Percentiles rank a stretch among this genome's conserved stretches.
These are phyloP conservation scores for Caenorhabditis tropicalis DNA, from an alignment of 1,140 invertebrate genomes.

Conservation along the genomic window DNA sequence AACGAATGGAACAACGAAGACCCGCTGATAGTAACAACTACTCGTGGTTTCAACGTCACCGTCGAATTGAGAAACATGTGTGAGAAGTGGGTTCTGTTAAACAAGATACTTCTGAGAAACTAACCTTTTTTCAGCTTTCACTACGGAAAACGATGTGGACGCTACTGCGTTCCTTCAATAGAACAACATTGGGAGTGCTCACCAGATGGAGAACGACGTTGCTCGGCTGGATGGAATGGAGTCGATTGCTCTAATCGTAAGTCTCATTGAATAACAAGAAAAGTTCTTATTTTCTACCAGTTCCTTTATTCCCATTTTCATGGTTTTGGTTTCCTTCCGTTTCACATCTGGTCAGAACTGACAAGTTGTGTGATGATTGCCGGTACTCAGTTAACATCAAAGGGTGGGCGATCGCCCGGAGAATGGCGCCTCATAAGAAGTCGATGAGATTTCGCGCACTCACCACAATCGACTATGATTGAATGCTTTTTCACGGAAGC, in stretches of 20 bases:
- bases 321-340: background rate
- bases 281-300: background rate
- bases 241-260: background rate
- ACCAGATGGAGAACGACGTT: background rate
- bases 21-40: background rate
- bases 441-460: background rate
- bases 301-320: background rate
- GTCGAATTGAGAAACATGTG: background rate
- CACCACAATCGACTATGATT: background rate
- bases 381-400: background rate
- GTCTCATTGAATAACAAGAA: background rate
- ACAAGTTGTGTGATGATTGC: constrained; percentile 21
- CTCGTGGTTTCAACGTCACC: background rate
- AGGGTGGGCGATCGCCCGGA: background rate
- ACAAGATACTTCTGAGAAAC: no score
- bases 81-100: background rate
- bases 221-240: background rate
- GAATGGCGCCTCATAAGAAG: background rate
- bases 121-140: background rate
- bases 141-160: constrained; percentile 2
- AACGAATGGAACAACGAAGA: background rate
- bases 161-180: background rate
- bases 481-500: background rate
- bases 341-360: constrained; percentile 34
- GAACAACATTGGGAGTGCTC: constrained; percentile 10